Base-by-base conservation (phyloP, 2,888 invertebrate genomes). In the Erebia ligea region DNA sequence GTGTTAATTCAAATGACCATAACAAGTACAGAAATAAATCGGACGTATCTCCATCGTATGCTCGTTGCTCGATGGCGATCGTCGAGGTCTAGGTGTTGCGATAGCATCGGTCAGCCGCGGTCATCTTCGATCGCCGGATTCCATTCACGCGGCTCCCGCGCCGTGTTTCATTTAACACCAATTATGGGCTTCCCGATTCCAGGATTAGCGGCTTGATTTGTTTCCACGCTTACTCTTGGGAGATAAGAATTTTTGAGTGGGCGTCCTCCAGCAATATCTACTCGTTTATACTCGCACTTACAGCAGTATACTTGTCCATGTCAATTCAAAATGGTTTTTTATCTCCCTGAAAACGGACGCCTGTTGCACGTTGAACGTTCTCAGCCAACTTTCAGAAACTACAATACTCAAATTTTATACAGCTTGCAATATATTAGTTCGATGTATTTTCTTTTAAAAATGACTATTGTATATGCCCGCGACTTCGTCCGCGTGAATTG, bases 141-240 rank as follows among this genome's bases (percentile, higher is more conserved):
- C 92, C 88, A 89, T 91, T 91, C 91, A 90, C 91, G 90, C 88
- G 89, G 88, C 89, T 90, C 90, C 90, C 89, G 89, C 87, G 86
- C 85, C 86, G 84, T 90, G 91, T 92, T 93, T 92, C 92, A 93
- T 91, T 92, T 92, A 92, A 90, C 90, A 89, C 92, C 92, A 92
- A 92, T 93, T 92, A 93, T 91, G 91, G 92, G 79, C 92, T 93
- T 93, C 92, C 92, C 89, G 84, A 89, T 91, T 87, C 81, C 78
- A 75, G 76, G 80, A 79, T 77, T 78, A 78, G 79, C 79, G 80
- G 80, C 75, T 74, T 76, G 76, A 79, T 79, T 78, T 79, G 79
- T 78, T 77, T 77, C 66, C 69, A 63, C 62, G 69, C 62, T 57
- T 58, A 54, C 65, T 68, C 57, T 65, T 65, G 68, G 54, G 19